Percentiles rank a stretch among this genome's conserved stretches.
Conservation (phyloP, 2,113 vertebrate species). For the Tragelaphus scriptus region DNA sequence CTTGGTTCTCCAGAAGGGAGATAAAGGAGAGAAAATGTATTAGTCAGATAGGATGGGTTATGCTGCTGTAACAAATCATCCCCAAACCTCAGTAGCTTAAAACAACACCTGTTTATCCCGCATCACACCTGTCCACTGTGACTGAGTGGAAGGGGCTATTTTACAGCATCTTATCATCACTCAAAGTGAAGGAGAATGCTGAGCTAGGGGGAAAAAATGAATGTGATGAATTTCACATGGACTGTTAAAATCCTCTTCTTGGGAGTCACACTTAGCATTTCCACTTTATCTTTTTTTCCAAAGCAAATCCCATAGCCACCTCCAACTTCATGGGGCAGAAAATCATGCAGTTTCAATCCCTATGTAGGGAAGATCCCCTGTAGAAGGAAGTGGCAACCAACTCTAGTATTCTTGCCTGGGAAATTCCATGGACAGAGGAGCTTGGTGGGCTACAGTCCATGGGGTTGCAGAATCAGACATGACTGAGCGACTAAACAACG, state of each 20-base stretch:
- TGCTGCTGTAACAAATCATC: neutral
- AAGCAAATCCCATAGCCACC: neutral
- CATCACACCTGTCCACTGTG: neutral
- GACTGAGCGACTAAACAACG: neutral
- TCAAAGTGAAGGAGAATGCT: neutral
- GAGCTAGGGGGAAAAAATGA: neutral
- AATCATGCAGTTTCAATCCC: neutral
- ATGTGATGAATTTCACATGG: neutral
- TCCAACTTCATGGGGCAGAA: neutral
- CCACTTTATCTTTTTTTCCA: neutral
- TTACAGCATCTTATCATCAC: neutral
- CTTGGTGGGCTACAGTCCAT: neutral
- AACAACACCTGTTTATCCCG: neutral
- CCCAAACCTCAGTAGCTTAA: neutral
- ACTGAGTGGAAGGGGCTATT: fast-evolving
- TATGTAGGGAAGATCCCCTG: neutral
- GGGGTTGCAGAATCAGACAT: neutral
- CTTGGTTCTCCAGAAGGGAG: neutral
- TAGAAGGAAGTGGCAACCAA: neutral
- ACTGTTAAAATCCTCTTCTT: neutral
- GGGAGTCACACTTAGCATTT: neutral
- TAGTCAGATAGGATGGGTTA: neutral
- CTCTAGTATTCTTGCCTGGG: neutral
- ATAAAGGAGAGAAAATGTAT: neutral
- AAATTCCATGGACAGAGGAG: neutral